These are phyloP conservation scores for Sinocyclocheilus maitianheensis DNA, from an alignment of 2,113 vertebrate genomes.

Conservation along the genomic window DNA sequence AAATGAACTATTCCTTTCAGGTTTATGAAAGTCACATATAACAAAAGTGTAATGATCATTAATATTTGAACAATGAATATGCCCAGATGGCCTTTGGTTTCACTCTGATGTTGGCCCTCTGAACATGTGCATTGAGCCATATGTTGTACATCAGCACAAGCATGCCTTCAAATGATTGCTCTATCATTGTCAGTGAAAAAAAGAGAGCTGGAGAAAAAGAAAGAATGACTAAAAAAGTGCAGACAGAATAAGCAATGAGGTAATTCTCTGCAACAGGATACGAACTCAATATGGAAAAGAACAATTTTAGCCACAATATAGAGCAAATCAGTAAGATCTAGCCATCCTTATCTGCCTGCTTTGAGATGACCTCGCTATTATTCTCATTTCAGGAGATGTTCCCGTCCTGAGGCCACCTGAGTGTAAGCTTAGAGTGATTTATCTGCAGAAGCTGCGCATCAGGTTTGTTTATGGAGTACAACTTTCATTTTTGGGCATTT, in stretches of 20 bases:
- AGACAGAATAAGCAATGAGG: constrained; percentile 53
- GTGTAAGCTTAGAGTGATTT: neutral
- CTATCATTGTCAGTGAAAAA: constrained; percentile 17
- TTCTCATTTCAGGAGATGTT: neutral
- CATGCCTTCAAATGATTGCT: constrained; percentile 34
- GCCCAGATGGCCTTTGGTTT: neutral
- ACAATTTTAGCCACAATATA: constrained; percentile 14
- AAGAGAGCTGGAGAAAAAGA: neutral
- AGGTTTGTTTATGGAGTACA: neutral
- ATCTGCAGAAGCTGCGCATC: neutral
- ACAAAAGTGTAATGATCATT: neutral
- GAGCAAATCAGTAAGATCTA: constrained; percentile 6
- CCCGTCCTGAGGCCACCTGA: neutral
- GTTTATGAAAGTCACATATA: neutral
- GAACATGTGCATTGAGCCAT: constrained; percentile 40
- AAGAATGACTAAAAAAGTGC: neutral
- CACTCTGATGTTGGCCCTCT: neutral
- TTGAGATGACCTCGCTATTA: constrained; percentile 1
- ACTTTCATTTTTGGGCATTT: neutral
- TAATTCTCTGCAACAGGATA: constrained; percentile 52
- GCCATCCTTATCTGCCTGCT: neutral
- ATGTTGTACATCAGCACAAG: constrained; percentile 49
- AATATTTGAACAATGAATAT: neutral
- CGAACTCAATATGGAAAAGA: constrained; percentile 50
- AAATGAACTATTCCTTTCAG: neutral